Percentiles rank a stretch among this genome's conserved stretches.
These are phyloP conservation scores for Trachelus iudaicus DNA, from an alignment of 2,888 invertebrate genomes.

Conservation along the genomic window DNA sequence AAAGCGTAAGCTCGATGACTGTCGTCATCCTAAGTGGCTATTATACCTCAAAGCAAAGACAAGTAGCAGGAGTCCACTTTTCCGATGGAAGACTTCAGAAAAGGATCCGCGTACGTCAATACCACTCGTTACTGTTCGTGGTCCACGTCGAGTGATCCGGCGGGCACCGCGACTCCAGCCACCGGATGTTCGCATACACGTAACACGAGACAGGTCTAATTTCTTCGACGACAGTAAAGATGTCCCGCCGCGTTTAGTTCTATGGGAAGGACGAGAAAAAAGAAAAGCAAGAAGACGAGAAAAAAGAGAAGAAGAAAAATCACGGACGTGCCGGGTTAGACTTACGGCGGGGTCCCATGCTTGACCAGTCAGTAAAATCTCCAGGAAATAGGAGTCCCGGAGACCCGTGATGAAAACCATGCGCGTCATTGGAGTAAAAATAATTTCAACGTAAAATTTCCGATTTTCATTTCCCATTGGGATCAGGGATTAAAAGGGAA, in stretches of 20 bases:
- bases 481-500: too few species aligned
- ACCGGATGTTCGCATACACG: slow-evolving; percentile 45
- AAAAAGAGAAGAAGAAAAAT: background rate
- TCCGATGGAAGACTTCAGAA: too few species aligned
- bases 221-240: slow-evolving; percentile 41
- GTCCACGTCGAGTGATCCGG: too few species aligned
- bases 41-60: too few species aligned
- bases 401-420: slow-evolving; percentile 29
- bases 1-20: too few species aligned
- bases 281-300: slow-evolving; percentile 22
- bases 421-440: background rate
- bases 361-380: slow-evolving; percentile 24
- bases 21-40: too few species aligned
- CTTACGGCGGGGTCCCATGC: background rate
- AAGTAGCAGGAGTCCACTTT: too few species aligned
- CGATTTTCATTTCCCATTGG: too few species aligned
- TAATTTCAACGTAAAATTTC: too few species aligned
- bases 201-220: slow-evolving; percentile 51
- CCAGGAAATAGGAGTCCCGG: slow-evolving; percentile 39
- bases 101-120: too few species aligned
- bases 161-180: background rate
- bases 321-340: background rate
- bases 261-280: slow-evolving; percentile 31
- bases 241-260: slow-evolving; percentile 2
- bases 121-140: too few species aligned